Percentiles rank a stretch among this genome's conserved stretches.
phyloP scores from a whole-genome alignment of 2,797 vertebrate genomes.

The Silurus aristotelis region DNA sequence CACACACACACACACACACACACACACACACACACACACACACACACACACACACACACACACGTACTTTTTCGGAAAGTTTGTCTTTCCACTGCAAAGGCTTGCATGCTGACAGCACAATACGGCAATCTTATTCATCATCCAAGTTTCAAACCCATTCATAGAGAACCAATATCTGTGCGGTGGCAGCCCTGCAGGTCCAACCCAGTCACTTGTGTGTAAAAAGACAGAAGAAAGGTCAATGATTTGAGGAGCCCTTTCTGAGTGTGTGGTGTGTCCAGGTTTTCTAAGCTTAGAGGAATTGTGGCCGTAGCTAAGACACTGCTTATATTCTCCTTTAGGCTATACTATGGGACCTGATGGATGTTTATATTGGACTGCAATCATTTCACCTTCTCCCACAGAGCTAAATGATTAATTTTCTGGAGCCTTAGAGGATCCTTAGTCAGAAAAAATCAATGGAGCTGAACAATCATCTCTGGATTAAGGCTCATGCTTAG shows the following conservation, averaged over 20 bases:
- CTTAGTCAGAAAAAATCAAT: constrained; percentile 65
- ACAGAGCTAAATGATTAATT: constrained; percentile 65
- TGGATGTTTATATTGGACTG: constrained; percentile 58
- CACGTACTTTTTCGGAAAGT: constrained; percentile 7
- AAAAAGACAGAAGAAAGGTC: constrained; percentile 37
- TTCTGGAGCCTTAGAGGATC: constrained; percentile 46
- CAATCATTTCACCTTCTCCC: constrained; percentile 60
- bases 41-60: too few species aligned
- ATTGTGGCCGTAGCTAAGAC: constrained; percentile 22
- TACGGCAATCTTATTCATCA: constrained; percentile 33
- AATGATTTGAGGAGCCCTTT: constrained; percentile 35
- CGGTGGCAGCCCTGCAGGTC: constrained; percentile 30
- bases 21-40: too few species aligned
- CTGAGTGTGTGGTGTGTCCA: constrained; percentile 25
- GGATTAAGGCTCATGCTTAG: constrained; percentile 54
- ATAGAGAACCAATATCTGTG: constrained; percentile 40
- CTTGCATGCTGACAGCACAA: neutral
- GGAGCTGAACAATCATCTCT: constrained; percentile 61
- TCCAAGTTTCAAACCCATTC: constrained; percentile 39
- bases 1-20: neutral
- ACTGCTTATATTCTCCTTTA: constrained; percentile 37
- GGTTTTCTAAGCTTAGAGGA: constrained; percentile 36
- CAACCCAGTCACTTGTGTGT: constrained; percentile 31
- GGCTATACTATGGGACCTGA: constrained; percentile 35
- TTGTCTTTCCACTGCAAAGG: constrained; percentile 1